Evolutionary conservation across 23 tunicate genomes (phyloP).

Genomic region (Styela clava): DNA sequence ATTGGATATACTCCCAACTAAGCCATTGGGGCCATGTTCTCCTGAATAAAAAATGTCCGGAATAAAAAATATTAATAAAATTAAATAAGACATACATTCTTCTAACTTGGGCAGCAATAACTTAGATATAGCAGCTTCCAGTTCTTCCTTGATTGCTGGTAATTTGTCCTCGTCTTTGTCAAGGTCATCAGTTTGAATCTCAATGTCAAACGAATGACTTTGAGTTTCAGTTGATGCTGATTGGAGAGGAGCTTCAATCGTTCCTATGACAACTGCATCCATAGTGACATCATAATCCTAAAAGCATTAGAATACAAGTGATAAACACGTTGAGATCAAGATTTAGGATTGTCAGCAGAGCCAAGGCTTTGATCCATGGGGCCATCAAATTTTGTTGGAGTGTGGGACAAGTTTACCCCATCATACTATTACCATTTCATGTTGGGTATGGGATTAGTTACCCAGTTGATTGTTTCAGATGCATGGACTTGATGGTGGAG

Average conservation of each 20-base stretch:
- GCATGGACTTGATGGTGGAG: no score
- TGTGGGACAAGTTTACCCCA: no score
- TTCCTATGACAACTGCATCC: neutral
- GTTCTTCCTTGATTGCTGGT: slow-evolving; percentile 33
- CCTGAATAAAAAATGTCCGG: no score
- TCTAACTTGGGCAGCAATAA: slow-evolving; percentile 45
- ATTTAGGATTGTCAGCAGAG: no score
- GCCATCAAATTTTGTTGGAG: no score
- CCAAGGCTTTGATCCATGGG: no score
- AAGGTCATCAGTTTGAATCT: slow-evolving; percentile 22
- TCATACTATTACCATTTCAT: no score
- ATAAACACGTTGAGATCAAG: neutral
- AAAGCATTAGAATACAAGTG: neutral
- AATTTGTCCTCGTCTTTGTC: slow-evolving; percentile 9
- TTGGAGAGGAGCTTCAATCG: neutral
- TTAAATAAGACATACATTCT: slow-evolving; percentile 46
- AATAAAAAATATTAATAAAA: no score
- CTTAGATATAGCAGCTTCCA: slow-evolving; percentile 42
- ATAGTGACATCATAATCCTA: neutral
- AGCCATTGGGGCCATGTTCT: no score
- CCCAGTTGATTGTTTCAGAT: no score
- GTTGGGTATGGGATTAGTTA: no score
- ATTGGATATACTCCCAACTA: no score
- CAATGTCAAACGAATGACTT: slow-evolving; percentile 14
- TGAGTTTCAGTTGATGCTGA: neutral